phyloP scores from a whole-genome alignment of 37 sponge, comb jelly and placozoan genomes.

The Aplysina aerophoba region DNA sequence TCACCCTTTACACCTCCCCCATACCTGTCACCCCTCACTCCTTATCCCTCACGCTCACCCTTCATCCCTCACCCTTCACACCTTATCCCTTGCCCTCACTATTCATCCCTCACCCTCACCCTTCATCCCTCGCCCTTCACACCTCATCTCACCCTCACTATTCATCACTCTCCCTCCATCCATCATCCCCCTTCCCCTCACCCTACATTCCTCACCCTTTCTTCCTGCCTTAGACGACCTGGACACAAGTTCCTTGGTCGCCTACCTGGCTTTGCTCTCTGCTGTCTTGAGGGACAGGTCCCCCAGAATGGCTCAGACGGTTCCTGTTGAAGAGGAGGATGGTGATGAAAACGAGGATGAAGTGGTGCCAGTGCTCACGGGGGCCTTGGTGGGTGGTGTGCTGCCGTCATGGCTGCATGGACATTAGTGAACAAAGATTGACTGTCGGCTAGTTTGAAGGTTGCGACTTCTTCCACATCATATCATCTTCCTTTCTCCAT shows the following conservation, averaged over 20 bases:
- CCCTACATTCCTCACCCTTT: background rate
- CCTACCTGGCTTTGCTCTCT: slow-evolving; percentile 28
- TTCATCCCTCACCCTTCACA: no score
- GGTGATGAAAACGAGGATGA: slow-evolving; percentile 25
- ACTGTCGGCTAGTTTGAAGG: no score
- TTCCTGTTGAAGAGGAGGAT: background rate
- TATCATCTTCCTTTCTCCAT: no score
- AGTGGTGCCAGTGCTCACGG: background rate
- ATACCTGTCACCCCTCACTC: no score
- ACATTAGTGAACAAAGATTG: no score
- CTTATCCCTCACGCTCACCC: no score
- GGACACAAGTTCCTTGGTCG: background rate
- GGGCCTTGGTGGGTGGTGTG: background rate
- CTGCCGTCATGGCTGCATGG: slow-evolving; percentile 6
- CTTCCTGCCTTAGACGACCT: background rate
- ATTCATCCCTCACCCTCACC: no score
- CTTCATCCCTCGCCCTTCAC: no score
- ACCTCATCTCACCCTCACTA: background rate
- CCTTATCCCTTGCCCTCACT: no score
- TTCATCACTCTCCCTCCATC: background rate
- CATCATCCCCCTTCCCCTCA: background rate
- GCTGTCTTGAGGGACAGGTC: slow-evolving; percentile 10
- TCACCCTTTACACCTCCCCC: no score
- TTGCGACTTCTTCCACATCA: no score
- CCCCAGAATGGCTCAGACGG: background rate